Base-by-base conservation (phyloP, 2,888 invertebrate species). In the Rhogogaster chlorosoma region DNA sequence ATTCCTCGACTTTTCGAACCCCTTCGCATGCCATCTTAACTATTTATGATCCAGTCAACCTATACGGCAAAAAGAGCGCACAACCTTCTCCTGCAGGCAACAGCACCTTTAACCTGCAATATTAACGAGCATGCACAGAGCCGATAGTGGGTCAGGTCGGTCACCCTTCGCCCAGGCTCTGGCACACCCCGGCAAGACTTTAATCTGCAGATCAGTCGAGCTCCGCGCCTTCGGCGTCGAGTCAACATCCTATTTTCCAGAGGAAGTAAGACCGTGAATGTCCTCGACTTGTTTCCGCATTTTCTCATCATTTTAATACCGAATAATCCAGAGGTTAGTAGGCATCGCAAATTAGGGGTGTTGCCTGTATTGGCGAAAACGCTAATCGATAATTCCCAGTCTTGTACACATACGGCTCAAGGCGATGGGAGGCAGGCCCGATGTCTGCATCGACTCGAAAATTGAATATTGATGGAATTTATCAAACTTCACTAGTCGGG, bases 131-230 rank as follows among this genome's bases (percentile, higher is more conserved):
- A 80, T 80, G 80, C 80, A 80, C 80, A 61, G 12, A 61, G 80
- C 38, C 57, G 80, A 80, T 80, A 80, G 80, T 80, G 80, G 80
- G 80, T 80, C 80, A 80, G 80, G 80, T 80, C 80, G 80, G 57
- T 57, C 80, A 80, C 80, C 61, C 80, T 80, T 80, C 38, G 61
- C 80, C 80, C 80, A 61, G 61, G 9, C 61, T 49, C 57, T n/a
- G 57, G 57, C 80, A 22, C 61, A 57, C 80, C 80, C 80, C 38
- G 80, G 61, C 12, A 80, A 80, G 61, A n/a, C 36, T 36, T 61
- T 80, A 80, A 80, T 80, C 80, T 53, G 61, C 38, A 80, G 38
- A 80, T 80, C 80, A 80, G 80, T 80, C 80, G 61, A 61, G 80
- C 80, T 80, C 57, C 80, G 10, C 80, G 15, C 61, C 80, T 57